Evolutionary conservation across 2,797 vertebrate genomes (phyloP).

Genomic region (Acanthornis magna): DNA sequence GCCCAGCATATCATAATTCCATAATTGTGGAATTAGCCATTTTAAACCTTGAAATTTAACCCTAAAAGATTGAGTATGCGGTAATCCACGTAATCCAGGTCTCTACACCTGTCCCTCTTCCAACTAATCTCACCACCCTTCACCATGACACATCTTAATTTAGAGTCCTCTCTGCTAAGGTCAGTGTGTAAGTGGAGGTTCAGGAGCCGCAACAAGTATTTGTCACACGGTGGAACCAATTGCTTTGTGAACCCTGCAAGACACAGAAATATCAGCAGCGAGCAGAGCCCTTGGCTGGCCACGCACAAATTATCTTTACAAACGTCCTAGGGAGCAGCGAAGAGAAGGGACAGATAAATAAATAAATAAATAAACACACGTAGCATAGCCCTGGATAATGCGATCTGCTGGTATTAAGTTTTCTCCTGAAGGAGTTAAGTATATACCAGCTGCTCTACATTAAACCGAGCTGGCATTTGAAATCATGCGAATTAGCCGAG

Average conservation of each 20-base stretch:
- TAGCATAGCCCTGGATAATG: background rate
- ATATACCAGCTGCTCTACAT: constrained; percentile 67
- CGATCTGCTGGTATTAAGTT: constrained; percentile 55
- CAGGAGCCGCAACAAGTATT: background rate
- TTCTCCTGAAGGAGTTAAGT: constrained; percentile 61
- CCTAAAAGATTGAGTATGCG: constrained; percentile 8
- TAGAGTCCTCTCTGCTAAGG: constrained; percentile 1
- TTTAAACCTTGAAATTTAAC: constrained; percentile 42
- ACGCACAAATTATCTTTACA: fast-evolving
- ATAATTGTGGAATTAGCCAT: background rate
- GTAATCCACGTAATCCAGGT: constrained; percentile 59
- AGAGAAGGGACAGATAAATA: background rate
- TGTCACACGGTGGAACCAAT: background rate
- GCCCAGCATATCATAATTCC: background rate
- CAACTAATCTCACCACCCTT: constrained; percentile 53
- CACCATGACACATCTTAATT: constrained; percentile 59
- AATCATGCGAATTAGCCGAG: constrained; percentile 65
- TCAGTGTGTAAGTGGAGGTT: background rate
- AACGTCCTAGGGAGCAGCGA: background rate
- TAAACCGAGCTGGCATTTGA: constrained; percentile 73
- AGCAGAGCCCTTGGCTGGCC: background rate
- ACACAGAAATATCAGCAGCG: background rate
- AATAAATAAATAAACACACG: background rate
- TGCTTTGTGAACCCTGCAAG: background rate
- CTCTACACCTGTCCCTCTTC: constrained; percentile 57